Evolutionary conservation across 2,888 invertebrate genomes (phyloP), one percentile per base, ranked within the genome.

Genomic region (Octonoba sinensis): DNA sequence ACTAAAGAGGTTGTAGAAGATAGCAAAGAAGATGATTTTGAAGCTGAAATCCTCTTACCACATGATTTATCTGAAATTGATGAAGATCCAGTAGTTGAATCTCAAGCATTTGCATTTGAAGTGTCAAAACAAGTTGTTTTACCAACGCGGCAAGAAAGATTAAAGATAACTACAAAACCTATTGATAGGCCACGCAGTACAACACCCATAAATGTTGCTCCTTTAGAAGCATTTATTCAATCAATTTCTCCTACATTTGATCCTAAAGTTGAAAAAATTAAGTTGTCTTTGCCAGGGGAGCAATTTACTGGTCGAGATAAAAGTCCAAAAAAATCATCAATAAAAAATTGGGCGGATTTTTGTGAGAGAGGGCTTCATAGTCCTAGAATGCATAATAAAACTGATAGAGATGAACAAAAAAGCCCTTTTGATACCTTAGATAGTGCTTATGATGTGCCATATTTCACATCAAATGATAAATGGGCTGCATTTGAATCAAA

Each of bases 151-250:
- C 79, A 84, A 44, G 83, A 85, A 47, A 56, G 85, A n/a, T 70
- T 82, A 15, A 85, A 85, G 69, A 70, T 85, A 3, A 83, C 76
- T 16, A 85, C 84, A 6, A 83, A 84, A 18, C 93, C 93, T 0
- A 92, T 93, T 69, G 93, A 93, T 85, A 90, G 95, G 67, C 93
- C 95, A 85, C 90, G 94, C 12, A 92, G 93, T 44, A 92, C 93
- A 56, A 92, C 93, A 16, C 93, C 93, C n/a, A 91, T 93, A 82
- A 92, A 92, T 87, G 93, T 92, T 36, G 92, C 92, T 57, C 91
- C 92, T 60, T 88, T 94, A 74, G 93, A 94, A 87, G 93, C 93
- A 85, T 94, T 93, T 87, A 92, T 93, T 84, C 88, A 89, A 84
- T 86, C 87, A 36, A 84, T 85, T 79, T 85, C 24, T 86, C 83